Evolutionary conservation across 2,888 invertebrate genomes (phyloP).

Genomic region (Drosophila kanekoi): DNA sequence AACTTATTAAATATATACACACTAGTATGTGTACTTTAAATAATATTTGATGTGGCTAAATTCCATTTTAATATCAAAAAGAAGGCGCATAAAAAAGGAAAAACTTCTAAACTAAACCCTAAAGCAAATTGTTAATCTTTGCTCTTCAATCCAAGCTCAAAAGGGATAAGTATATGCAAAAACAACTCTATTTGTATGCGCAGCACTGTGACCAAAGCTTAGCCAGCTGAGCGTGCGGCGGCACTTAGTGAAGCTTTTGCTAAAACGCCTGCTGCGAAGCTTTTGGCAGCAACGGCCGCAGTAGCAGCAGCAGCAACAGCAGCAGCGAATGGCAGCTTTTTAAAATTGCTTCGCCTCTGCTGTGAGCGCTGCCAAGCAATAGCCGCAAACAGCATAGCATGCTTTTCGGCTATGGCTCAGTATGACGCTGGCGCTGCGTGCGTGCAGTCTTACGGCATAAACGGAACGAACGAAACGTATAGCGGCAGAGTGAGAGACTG

Average conservation of each 20-base stretch:
- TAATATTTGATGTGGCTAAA: too few species aligned
- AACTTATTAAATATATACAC: not conserved
- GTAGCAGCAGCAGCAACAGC: constrained; percentile 4
- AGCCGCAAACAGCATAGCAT: constrained; percentile 56
- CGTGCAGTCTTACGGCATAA: constrained; percentile 69
- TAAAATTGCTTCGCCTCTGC: constrained; percentile 27
- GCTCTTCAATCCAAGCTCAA: too few species aligned
- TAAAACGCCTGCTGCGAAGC: constrained; percentile 31
- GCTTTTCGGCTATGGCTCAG: constrained; percentile 63
- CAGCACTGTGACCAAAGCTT: constrained; percentile 42
- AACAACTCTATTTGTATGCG: constrained; percentile 24
- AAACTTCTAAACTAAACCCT: too few species aligned
- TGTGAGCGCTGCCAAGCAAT: constrained; percentile 22
- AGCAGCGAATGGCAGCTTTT: constrained; percentile 34
- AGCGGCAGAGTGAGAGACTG: constrained; percentile 14
- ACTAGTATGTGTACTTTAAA: too few species aligned
- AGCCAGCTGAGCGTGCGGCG: constrained; percentile 41
- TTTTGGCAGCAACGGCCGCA: constrained; percentile 15
- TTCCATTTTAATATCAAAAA: too few species aligned
- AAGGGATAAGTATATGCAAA: too few species aligned
- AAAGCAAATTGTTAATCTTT: not conserved
- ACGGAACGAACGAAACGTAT: constrained; percentile 24
- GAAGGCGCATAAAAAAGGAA: too few species aligned
- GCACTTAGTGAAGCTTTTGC: constrained; percentile 29
- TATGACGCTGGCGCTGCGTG: constrained; percentile 80